A percentile compares a stretch with the other conserved stretches of the same genome.
Evolutionary conservation across 2,888 invertebrate genomes (phyloP).

Genomic region (Zele albiditarsus): DNA sequence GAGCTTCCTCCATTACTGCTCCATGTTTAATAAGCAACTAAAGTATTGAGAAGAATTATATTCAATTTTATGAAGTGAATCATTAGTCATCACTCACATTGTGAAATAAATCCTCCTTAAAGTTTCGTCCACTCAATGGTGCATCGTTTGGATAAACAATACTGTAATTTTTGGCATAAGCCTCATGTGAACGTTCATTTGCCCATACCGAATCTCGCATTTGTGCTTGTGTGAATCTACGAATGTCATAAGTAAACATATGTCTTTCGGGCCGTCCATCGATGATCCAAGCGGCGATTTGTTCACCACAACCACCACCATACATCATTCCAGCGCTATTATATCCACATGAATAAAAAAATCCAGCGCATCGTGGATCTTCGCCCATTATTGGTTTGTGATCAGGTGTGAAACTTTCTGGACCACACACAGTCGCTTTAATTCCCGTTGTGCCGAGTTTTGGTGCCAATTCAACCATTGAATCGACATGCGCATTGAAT

Average conservation of each 20-base stretch:
- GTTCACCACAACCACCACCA: conserved; percentile 89
- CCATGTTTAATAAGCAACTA: conserved; percentile 82
- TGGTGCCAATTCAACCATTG: conserved; percentile 84
- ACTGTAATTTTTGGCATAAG: conserved; percentile 90
- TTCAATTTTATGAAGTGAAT: not conserved
- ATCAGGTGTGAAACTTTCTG: conserved; percentile 94
- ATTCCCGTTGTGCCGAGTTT: conserved; percentile 83
- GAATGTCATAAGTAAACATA: conserved; percentile 90
- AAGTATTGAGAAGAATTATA: conserved; percentile 35
- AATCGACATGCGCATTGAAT: conserved; percentile 84
- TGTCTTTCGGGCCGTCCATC: conserved; percentile 88
- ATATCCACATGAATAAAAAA: conserved; percentile 91
- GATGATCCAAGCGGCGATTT: conserved; percentile 89
- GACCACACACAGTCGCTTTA: conserved; percentile 91
- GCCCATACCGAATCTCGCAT: conserved; percentile 83
- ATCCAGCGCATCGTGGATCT: conserved; percentile 75
- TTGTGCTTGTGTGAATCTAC: conserved; percentile 86
- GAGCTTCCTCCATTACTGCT: conserved; percentile 91
- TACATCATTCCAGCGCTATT: conserved; percentile 95
- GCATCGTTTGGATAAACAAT: conserved; percentile 90
- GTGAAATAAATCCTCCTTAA: conserved; percentile 80
- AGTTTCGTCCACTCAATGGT: conserved; percentile 85
- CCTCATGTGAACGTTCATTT: conserved; percentile 88
- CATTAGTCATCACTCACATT: conserved; percentile 71
- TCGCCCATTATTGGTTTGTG: conserved; percentile 89